Evolutionary conservation across 2,888 invertebrate species (phyloP), one percentile per base, ranked within the genome.

Genomic region (Sceliomorpha sp.): DNA sequence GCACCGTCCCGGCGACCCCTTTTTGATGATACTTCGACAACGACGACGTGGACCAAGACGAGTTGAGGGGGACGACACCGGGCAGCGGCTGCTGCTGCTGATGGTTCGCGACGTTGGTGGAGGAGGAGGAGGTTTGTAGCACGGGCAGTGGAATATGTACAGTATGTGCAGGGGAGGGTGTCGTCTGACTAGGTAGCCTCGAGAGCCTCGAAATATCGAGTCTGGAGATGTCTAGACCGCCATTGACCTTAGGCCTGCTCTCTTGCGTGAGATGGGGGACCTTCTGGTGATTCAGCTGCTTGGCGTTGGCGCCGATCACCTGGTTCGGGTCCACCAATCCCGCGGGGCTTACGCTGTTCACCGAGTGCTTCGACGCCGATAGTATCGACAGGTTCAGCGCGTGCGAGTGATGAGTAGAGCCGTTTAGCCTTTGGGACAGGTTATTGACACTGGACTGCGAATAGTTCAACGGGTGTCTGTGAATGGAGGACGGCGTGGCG

Each of bases 181-280:
- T 82, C 24, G 81, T 70, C 39, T 84, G 84, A 55, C 82, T 85
- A 9, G 82, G 84, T 32, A 85, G 67, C 70, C 84, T 78, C 15
- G 83, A 83, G 20, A 84, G 64, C 64, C 93, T 90, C 24, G 92
- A 90, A 24, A 92, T 92, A 78, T 91, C 92, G 10, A 83, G 67
- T 50, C 93, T 90, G 24, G 92, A 90, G 13, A 93, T 92, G 78
- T 91, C 92, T 64, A 91, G 85, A 13, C 91, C 91, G 3, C 91
- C 91, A 73, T 91, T 91, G 31, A 89, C 85, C 48, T 85, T 85
- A 0, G 79, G 69, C 13, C 82, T 75, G 36, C 73, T 42, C 2
- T 71, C 63, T 12, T 69, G 72, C 13, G 40, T 39, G 27, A 67
- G 37, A 9, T 67, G 71, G 2, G 59, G 13, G 8, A 62, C 47